Base-by-base conservation (phyloP, 2,113 vertebrate species). In the Leucoraja erinaceus region DNA sequence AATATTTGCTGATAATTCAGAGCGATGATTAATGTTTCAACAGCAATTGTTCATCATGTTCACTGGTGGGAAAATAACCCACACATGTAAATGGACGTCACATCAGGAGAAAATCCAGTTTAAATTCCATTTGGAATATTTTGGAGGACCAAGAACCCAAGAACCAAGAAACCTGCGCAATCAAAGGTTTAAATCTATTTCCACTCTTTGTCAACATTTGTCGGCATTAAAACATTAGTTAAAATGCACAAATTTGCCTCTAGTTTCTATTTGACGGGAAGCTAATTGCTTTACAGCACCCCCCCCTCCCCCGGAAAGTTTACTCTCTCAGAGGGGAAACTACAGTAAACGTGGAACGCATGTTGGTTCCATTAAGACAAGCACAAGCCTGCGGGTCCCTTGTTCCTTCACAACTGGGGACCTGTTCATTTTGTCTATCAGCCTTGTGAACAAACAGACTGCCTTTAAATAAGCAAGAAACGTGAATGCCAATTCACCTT, bases 251-350 rank as follows among this genome's bases (percentile, higher is more conserved):
- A 63, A 6, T n/a, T 63, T 83, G 47, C 79, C 16, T 63, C 28
- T 7, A 31, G 59, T n/a, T 63, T 63, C 14, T 12, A 88, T 88
- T 2, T 66, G 59, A 63, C 14, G 31, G 12, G 28, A 63, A 88
- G 31, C 11, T 63, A 88, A 63, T 88, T n/a, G 31, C 63, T 25
- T 83, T 59, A 56, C 79, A 56, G 12, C 28, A 88, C 14, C 59
- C 61, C 38, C n/a, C n/a, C n/a, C n/a, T n/a, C n/a, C n/a, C n/a
- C n/a, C n/a, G 83, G 56, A 88, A 88, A 88, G 28, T 63, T 88
- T 59, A 86, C 31, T 12, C 56, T 31, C 59, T 63, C 83, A 88
- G 59, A 66, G 59, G 59, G 63, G 83, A 63, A n/a, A 86, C 22
- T 61, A 86, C 2, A 33, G 75, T 77, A 77, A 33, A 77, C n/a